Percentiles rank a stretch among this genome's conserved stretches.
Conservation (phyloP, 2,113 vertebrate genomes). For the Hassar affinis region DNA sequence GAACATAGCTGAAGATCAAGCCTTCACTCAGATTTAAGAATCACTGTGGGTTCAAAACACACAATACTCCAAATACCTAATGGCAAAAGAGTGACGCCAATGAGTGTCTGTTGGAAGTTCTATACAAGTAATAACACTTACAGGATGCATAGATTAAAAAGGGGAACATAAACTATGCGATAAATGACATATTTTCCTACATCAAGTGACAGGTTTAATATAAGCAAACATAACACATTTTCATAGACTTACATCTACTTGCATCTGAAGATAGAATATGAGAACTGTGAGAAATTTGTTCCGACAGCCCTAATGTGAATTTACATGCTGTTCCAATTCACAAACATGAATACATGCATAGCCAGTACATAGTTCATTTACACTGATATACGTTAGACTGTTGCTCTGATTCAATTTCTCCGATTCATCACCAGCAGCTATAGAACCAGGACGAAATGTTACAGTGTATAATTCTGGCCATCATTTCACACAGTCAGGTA, state of each 20-base stretch:
- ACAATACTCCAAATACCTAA: not conserved
- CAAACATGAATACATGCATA: slow-evolving; percentile 9
- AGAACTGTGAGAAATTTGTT: slow-evolving; percentile 13
- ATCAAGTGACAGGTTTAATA: not conserved
- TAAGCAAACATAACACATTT: not conserved
- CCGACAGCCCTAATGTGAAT: not conserved
- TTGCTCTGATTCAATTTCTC: not conserved
- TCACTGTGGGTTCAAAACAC: not conserved
- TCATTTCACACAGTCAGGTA: not conserved
- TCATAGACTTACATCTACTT: not conserved
- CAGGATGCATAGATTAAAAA: not conserved
- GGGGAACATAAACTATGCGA: not conserved
- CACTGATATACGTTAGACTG: not conserved
- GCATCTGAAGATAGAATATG: not conserved
- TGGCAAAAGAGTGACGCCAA: not conserved
- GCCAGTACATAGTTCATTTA: not conserved
- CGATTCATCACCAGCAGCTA: not conserved
- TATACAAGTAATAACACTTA: not conserved
- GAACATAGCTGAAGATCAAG: not conserved
- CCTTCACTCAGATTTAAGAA: not conserved
- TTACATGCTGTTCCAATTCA: too few relatives aligned
- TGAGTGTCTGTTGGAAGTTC: not conserved
- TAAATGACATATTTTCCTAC: not conserved
- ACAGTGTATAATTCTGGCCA: not conserved
- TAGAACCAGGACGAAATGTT: not conserved